A percentile compares a stretch with the other conserved stretches of the same genome.
Evolutionary conservation across 2,888 invertebrate species (phyloP).

Genomic region (Neuroscelio doddi): DNA sequence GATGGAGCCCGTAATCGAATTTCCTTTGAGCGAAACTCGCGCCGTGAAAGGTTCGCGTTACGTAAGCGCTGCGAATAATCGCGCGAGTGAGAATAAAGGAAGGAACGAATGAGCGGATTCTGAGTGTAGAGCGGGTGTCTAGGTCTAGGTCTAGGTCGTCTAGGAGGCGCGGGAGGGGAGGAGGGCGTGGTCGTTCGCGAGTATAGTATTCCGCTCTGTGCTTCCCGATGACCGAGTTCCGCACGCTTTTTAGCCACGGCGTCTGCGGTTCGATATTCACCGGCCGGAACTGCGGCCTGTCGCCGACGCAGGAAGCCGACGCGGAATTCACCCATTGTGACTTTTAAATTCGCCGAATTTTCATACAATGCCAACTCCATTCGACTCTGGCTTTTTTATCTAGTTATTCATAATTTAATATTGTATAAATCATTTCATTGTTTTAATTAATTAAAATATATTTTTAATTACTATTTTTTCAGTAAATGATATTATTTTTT

Average conservation of each 20-base stretch:
- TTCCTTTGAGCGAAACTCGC: slow-evolving; percentile 25
- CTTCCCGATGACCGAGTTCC: slow-evolving; percentile 55
- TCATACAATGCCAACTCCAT: too few relatives aligned
- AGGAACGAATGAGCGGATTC: slow-evolving; percentile 52
- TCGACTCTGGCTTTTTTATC: too few relatives aligned
- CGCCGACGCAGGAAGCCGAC: slow-evolving; percentile 30
- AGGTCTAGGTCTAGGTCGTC: slow-evolving; percentile 69
- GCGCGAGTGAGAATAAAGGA: slow-evolving; percentile 57
- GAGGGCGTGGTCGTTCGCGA: slow-evolving; percentile 43
- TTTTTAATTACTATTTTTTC: too few relatives aligned
- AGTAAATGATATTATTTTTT: too few relatives aligned
- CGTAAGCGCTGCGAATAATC: slow-evolving; percentile 47
- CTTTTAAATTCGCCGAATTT: too few relatives aligned
- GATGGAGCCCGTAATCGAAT: slow-evolving; percentile 17
- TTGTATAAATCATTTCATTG: too few relatives aligned
- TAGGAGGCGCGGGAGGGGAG: slow-evolving; percentile 33
- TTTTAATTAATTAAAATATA: too few relatives aligned
- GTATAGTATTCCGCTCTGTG: slow-evolving; percentile 20
- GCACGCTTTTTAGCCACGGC: slow-evolving; percentile 46
- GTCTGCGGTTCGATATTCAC: not conserved
- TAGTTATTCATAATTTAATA: too few relatives aligned
- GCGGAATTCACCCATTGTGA: slow-evolving; percentile 1
- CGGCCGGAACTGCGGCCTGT: slow-evolving; percentile 38
- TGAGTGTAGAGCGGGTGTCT: slow-evolving; percentile 56
- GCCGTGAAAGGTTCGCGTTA: slow-evolving; percentile 44